Conservation (phyloP, 2,113 vertebrate species). For the Desmodus rotundus region DNA sequence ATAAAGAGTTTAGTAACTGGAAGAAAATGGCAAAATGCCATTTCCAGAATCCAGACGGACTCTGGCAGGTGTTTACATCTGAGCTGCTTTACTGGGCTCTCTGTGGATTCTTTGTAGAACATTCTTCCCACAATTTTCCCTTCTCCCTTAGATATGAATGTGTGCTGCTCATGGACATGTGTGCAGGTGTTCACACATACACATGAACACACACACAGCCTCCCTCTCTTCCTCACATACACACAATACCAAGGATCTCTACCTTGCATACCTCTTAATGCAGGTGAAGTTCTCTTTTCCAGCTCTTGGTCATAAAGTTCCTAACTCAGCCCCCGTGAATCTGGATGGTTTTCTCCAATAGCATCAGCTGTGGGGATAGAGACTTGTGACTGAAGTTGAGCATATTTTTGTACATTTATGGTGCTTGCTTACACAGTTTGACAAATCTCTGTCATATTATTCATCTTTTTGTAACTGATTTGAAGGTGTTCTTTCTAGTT, state of each 20-base stretch:
- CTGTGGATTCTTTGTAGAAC: neutral
- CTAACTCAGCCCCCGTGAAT: neutral
- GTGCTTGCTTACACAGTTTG: neutral
- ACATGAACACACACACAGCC: neutral
- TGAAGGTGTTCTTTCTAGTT: conserved; percentile 39
- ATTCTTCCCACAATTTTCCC: rapidly evolving
- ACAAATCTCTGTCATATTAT: neutral
- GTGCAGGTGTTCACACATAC: neutral
- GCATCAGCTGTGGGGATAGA: neutral
- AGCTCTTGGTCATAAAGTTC: neutral
- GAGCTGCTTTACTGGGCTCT: neutral
- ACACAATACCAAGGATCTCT: neutral
- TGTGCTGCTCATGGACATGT: neutral
- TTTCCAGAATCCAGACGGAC: no score
- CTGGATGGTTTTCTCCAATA: neutral
- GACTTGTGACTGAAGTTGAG: neutral
- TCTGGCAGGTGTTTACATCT: neutral
- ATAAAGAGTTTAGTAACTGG: neutral
- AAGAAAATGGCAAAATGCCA: neutral
- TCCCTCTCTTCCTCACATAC: neutral
- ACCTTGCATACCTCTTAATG: neutral
- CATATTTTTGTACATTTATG: neutral
- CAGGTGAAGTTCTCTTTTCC: neutral
- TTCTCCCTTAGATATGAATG: neutral
- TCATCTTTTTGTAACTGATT: conserved; percentile 8